phyloP scores from a whole-genome alignment of 1,140 invertebrate genomes.

The Sarcophaga peregrina region DNA sequence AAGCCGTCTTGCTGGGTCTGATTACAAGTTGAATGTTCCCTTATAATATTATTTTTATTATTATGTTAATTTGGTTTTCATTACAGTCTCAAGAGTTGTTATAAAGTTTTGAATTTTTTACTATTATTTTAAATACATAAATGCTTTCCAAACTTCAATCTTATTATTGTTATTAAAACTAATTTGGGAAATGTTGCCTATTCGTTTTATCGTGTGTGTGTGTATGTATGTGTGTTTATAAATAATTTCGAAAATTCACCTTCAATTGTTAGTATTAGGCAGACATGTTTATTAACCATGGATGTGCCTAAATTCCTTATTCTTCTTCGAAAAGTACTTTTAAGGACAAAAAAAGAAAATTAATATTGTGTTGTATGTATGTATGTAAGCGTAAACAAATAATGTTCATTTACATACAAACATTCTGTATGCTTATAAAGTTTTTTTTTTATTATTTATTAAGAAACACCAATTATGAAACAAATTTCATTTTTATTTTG shows the following conservation, averaged over 20 bases:
- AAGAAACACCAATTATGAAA: background rate
- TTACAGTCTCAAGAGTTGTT: constrained; percentile 35
- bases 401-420: no score
- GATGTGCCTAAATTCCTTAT: no score
- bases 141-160: constrained; percentile 20
- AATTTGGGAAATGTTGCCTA: background rate
- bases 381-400: no score
- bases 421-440: background rate
- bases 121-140: constrained; percentile 32
- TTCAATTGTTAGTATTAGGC: no score
- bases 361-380: no score
- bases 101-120: constrained; percentile 6
- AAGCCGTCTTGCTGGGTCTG: no score
- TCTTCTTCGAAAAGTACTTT: no score
- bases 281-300: no score
- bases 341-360: no score
- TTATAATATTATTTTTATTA: background rate
- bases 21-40: no score
- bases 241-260: no score
- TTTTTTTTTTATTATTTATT: background rate
- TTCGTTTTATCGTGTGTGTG: background rate
- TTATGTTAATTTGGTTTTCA: constrained; percentile 10
- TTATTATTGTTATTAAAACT: constrained; percentile 1
- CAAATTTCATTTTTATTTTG: background rate
- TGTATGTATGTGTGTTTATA: no score